Evolutionary conservation across 2,113 vertebrate species (phyloP), one percentile per base, ranked within the genome.

Genomic region (Philantomba maxwellii): DNA sequence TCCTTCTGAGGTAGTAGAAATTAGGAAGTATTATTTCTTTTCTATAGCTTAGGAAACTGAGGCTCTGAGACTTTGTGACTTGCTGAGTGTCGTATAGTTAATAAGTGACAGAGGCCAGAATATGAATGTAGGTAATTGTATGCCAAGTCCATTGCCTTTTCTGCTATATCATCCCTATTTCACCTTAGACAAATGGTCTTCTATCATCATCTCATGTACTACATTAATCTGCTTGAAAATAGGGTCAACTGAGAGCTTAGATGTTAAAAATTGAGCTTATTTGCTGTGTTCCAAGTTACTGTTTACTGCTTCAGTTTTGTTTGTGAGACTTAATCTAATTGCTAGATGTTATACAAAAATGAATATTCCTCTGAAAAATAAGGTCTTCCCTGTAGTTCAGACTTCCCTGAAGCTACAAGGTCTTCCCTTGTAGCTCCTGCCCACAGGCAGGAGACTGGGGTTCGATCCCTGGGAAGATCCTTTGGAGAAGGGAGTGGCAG

Each of bases 311-410:
- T 77, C 19, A 64, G 6, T 51, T 95, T 96, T 95, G 43, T 62
- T 93, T 49, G 0, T 87, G 39, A 96, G 58, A 62, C 25, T 89
- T 89, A 96, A 90, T 78, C 62, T 85, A 82, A 89, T 90, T 93
- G 28, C 64, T 94, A 88, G 28, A 85, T 82, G 57, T 81, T 89
- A 62, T 45, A 84, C 85, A 57, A 91, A 94, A 75, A 75, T 91
- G 30, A 49, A 73, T 97, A 2, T 87, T 91, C 91, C 55, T 78
- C 36, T 91, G 39, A 82, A 95, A 88, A 93, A 91, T 21, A 73
- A 73, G 19, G 19, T 73, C 10, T 73, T 73, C 66, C 66, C 11
- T 25, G 10, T 13, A 73, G 36, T 36, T 73, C 66, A 73, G 1
- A 73, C n/a, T 73, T 73, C n/a, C 66, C n/a, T 39, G n/a, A 23